Evolutionary conservation across 2,888 invertebrate genomes (phyloP).

Genomic region (Plagodis pulveraria): DNA sequence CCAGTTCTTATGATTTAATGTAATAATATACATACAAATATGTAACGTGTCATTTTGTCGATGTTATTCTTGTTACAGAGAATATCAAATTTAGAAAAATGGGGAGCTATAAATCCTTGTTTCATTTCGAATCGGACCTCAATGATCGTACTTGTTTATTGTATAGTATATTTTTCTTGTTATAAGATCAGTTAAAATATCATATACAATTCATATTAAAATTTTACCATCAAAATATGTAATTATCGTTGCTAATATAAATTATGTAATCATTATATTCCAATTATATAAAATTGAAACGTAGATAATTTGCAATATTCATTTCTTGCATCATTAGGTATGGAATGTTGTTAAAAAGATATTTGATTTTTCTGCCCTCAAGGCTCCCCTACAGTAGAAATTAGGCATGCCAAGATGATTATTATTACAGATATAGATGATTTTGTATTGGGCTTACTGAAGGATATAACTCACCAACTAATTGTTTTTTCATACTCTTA

Average conservation of each 20-base stretch:
- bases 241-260: too few relatives aligned
- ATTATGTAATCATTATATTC: conserved; percentile 4
- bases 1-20: too few relatives aligned
- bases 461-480: too few relatives aligned
- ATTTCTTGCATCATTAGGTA: conserved; percentile 20
- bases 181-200: too few relatives aligned
- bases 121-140: conserved; percentile 10
- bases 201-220: too few relatives aligned
- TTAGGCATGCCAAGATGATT: background rate
- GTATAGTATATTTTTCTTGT: too few relatives aligned
- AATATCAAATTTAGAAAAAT: conserved; percentile 26
- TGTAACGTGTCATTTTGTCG: conserved; percentile 16
- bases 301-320: conserved; percentile 18
- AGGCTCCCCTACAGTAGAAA: background rate
- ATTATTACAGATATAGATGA: too few relatives aligned
- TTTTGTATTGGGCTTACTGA: too few relatives aligned
- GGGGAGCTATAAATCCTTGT: conserved; percentile 17
- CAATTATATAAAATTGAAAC: conserved; percentile 11
- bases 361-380: background rate
- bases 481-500: too few relatives aligned
- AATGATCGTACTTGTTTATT: too few relatives aligned
- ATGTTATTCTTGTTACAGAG: conserved; percentile 12
- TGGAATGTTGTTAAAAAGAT: conserved; percentile 8
- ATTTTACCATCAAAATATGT: too few relatives aligned
- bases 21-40: conserved; percentile 7